phyloP scores from a whole-genome alignment of 2,888 invertebrate species.

The Caenorhabditis zanzibari region DNA sequence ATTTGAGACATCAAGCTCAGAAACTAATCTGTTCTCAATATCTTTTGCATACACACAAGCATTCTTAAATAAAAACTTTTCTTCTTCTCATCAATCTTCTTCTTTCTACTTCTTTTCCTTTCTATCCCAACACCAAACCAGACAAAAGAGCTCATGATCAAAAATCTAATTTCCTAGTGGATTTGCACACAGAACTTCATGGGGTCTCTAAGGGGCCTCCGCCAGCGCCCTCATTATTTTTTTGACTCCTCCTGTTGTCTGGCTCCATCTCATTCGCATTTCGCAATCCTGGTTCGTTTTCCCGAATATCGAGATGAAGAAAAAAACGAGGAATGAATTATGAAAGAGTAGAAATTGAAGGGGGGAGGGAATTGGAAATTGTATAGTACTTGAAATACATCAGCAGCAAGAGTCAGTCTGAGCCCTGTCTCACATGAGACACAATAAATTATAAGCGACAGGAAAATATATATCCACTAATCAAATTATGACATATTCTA shows the following conservation, averaged over 20 bases:
- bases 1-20: slow-evolving; percentile 10
- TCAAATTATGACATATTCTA: slow-evolving; percentile 30
- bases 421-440: slow-evolving; percentile 16
- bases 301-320: neutral
- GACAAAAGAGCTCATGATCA: slow-evolving; percentile 16
- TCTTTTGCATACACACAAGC: slow-evolving; percentile 1
- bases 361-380: slow-evolving; percentile 10
- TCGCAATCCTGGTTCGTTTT: slow-evolving; percentile 11
- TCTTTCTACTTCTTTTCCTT: neutral
- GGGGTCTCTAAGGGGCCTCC: neutral
- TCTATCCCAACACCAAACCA: slow-evolving; percentile 11
- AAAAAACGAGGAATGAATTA: slow-evolving; percentile 24
- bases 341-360: slow-evolving; percentile 14
- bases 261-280: neutral
- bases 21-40: slow-evolving; percentile 38
- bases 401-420: slow-evolving; percentile 3
- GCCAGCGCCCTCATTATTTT: slow-evolving; percentile 7
- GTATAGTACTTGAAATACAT: slow-evolving; percentile 30
- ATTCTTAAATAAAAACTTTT: slow-evolving; percentile 17
- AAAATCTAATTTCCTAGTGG: slow-evolving; percentile 27
- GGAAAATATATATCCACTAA: slow-evolving; percentile 17
- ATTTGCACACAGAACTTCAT: neutral
- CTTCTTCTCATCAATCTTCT: neutral
- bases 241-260: slow-evolving; percentile 14
- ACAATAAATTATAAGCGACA: slow-evolving; percentile 21